Evolutionary conservation across 2,113 vertebrate species (phyloP), one percentile per base, ranked within the genome.

Genomic region (Chionodraco myersi): DNA sequence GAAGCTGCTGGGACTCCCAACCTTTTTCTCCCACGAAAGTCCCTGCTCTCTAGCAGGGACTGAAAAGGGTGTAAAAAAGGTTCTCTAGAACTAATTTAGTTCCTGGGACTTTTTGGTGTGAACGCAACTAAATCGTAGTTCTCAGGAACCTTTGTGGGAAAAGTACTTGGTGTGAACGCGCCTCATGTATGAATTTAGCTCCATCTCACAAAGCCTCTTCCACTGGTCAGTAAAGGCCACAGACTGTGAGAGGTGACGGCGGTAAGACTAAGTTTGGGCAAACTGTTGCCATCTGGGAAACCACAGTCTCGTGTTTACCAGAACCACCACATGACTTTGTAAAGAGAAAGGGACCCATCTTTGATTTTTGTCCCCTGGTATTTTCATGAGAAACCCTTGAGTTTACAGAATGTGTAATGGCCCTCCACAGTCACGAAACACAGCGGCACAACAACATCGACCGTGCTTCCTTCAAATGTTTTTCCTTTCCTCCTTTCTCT

Each of bases 341-440:
- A 47, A 80, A 52, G 62, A 83, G 18, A 30, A 75, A 86, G 41
- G 44, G 75, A 65, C 21, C 67, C 64, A 73, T 83, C 72, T 87
- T 73, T 84, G 65, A 83, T 88, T 86, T 85, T 63, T 15, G 54
- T 84, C 87, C 73, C 49, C 62, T 83, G 80, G 73, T 75, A 83
- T 86, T 92, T 91, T 90, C 75, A 90, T 72, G 79, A 88, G 82
- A 80, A 84, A 71, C 60, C 52, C 49, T 77, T 57, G 60, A 79
- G 82, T 90, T 88, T 89, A 88, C 79, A 69, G 64, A 79, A 72
- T 44, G 67, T 6, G 45, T 75, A 84, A 82, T 61, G 52, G 58
- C 45, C 69, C 59, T 79, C 60, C 66, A 72, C 64, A 77, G 86
- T 86, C 90, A 88, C 72, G 57, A 83, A 84, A 80, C 49, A 66